These are phyloP conservation scores for Myotis yumanensis DNA, from an alignment of 2,113 vertebrate genomes.

Conservation along the genomic window DNA sequence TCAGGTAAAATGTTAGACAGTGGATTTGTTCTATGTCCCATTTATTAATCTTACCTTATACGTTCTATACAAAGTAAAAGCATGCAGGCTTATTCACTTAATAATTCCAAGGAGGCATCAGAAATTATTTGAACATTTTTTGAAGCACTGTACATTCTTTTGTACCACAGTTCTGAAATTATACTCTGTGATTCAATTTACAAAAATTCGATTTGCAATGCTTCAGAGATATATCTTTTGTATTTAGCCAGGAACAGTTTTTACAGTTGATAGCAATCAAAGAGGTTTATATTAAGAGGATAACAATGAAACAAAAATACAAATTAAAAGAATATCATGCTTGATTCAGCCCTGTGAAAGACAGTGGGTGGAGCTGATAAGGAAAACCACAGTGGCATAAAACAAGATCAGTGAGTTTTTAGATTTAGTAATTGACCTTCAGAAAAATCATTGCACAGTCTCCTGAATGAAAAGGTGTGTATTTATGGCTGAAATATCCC, in stretches of 20 bases:
- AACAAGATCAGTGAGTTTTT: constrained; percentile 44
- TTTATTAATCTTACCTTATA: constrained; percentile 43
- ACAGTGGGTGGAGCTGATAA: neutral
- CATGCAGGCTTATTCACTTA: constrained; percentile 23
- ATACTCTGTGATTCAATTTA: constrained; percentile 64
- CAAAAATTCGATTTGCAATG: constrained; percentile 59
- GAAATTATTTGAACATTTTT: constrained; percentile 54
- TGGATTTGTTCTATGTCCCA: neutral
- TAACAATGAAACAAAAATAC: constrained; percentile 60
- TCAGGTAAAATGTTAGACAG: constrained; percentile 38
- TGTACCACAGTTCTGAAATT: constrained; percentile 63
- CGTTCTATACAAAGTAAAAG: constrained; percentile 45
- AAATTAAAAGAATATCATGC: constrained; percentile 31
- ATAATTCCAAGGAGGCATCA: constrained; percentile 37
- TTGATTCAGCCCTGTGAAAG: neutral
- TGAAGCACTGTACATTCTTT: constrained; percentile 52
- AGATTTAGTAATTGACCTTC: constrained; percentile 37
- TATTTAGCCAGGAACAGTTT: constrained; percentile 56
- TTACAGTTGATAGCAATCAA: constrained; percentile 49
- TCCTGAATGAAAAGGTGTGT: constrained; percentile 2
- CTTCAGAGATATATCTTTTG: constrained; percentile 60
- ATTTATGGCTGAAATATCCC: neutral
- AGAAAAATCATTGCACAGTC: constrained; percentile 34
- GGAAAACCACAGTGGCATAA: constrained; percentile 7
- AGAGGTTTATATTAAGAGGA: constrained; percentile 56